A percentile compares a stretch with the other conserved stretches of the same genome.
Conservation (phyloP, 2,888 invertebrate genomes). For the Molorchus minor region DNA sequence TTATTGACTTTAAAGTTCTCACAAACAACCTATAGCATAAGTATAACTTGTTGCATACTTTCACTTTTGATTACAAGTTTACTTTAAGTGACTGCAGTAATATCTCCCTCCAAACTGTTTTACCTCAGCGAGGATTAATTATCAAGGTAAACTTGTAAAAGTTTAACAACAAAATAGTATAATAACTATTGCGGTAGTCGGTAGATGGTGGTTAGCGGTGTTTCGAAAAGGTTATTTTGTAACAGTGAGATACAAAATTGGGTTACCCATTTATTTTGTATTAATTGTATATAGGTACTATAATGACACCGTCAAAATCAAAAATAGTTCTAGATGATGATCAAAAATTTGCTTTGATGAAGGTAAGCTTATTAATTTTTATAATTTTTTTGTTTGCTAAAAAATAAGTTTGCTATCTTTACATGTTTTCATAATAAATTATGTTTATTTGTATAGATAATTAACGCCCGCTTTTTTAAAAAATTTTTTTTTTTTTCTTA, state of each 20-base stretch:
- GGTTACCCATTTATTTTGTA: slow-evolving; percentile 12
- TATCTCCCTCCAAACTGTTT: slow-evolving; percentile 9
- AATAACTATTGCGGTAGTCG: slow-evolving; percentile 4
- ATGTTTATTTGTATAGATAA: no score
- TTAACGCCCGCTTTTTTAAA: no score
- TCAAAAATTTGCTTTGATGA: slow-evolving; percentile 79
- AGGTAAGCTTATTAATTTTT: slow-evolving; percentile 65
- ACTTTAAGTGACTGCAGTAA: neutral
- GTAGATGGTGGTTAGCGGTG: neutral
- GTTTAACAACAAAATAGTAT: slow-evolving; percentile 20
- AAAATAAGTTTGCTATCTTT: no score
- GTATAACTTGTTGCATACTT: neutral
- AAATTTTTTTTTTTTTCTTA: no score
- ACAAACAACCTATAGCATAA: no score
- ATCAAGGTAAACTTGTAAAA: slow-evolving; percentile 21
- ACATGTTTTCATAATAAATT: no score
- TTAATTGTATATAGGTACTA: neutral
- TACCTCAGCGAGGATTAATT: slow-evolving; percentile 4
- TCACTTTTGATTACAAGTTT: neutral
- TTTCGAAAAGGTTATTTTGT: slow-evolving; percentile 1
- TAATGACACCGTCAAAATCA: slow-evolving; percentile 32
- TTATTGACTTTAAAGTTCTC: no score
- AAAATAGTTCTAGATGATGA: slow-evolving; percentile 70
- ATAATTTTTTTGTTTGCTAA: neutral
- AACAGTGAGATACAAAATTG: slow-evolving; percentile 10